phyloP scores from a whole-genome alignment of 2,888 invertebrate genomes.

The Euzetes globulus region DNA sequence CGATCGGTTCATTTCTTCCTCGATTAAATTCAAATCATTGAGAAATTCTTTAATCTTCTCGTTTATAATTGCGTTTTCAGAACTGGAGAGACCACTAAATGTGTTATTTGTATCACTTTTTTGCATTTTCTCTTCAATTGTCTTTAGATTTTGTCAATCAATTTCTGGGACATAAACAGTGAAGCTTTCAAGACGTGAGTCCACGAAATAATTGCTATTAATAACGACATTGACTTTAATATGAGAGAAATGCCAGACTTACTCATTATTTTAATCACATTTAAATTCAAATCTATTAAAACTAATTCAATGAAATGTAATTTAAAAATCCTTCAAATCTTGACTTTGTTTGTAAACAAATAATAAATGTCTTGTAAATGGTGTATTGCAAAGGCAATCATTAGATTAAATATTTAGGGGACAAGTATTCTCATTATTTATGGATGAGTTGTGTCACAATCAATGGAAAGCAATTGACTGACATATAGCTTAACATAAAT shows the following conservation, averaged over 20 bases:
- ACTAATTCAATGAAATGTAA: neutral
- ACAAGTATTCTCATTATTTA: no score
- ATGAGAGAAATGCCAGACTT: neutral
- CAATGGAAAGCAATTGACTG: no score
- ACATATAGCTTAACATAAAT: no score
- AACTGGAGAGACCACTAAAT: neutral
- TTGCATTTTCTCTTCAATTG: slow-evolving; percentile 6
- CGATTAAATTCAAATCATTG: neutral
- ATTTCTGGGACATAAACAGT: slow-evolving; percentile 8
- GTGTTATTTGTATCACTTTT: slow-evolving; percentile 7
- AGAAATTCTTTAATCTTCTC: slow-evolving; percentile 12
- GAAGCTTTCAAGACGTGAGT: slow-evolving; percentile 16
- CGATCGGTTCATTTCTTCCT: slow-evolving; percentile 31
- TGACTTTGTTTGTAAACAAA: no score
- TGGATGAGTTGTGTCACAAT: no score
- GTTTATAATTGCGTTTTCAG: neutral
- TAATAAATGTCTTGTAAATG: no score
- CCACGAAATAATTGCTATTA: slow-evolving; percentile 2
- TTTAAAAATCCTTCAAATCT: no score
- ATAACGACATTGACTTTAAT: neutral
- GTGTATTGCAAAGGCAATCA: no score
- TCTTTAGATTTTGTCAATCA: neutral
- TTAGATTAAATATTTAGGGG: no score
- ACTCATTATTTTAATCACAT: neutral
- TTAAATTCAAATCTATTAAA: neutral